Conservation (phyloP, 2,888 invertebrate species). For the Oxyteleia sp. region DNA sequence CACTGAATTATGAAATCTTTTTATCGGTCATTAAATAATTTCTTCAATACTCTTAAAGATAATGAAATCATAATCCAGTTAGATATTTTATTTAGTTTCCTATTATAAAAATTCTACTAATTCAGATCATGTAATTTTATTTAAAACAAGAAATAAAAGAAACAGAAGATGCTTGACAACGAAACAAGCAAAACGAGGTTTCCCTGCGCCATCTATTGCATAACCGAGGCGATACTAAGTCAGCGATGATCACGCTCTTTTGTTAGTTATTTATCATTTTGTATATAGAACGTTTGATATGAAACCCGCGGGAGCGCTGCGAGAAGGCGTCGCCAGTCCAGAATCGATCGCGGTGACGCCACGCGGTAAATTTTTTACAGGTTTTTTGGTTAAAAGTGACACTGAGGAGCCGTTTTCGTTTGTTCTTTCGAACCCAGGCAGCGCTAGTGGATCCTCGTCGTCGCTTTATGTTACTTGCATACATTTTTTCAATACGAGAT, state of each 20-base stretch:
- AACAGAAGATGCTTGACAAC: too few relatives aligned
- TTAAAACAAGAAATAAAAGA: too few relatives aligned
- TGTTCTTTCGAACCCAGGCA: too few relatives aligned
- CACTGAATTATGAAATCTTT: too few relatives aligned
- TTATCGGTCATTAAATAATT: too few relatives aligned
- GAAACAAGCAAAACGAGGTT: not conserved
- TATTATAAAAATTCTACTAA: too few relatives aligned
- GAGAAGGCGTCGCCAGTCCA: slow-evolving; percentile 36
- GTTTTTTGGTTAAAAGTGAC: not conserved
- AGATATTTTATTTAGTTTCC: too few relatives aligned
- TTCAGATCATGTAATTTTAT: too few relatives aligned
- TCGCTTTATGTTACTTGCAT: not conserved
- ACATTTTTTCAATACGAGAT: slow-evolving; percentile 16
- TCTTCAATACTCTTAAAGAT: not conserved
- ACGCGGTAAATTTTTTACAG: not conserved
- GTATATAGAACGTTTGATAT: slow-evolving; percentile 49
- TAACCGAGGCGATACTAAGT: not conserved
- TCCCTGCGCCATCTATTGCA: not conserved
- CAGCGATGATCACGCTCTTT: slow-evolving; percentile 25
- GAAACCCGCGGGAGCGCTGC: slow-evolving; percentile 29
- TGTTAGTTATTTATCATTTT: slow-evolving; percentile 58
- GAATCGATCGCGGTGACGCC: not conserved
- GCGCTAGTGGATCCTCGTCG: too few relatives aligned
- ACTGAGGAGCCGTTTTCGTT: not conserved
- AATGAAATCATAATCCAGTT: too few relatives aligned